A percentile compares a stretch with the other conserved stretches of the same genome.
Evolutionary conservation across 2,888 invertebrate genomes (phyloP).

Genomic region (Diplolepis rosae): DNA sequence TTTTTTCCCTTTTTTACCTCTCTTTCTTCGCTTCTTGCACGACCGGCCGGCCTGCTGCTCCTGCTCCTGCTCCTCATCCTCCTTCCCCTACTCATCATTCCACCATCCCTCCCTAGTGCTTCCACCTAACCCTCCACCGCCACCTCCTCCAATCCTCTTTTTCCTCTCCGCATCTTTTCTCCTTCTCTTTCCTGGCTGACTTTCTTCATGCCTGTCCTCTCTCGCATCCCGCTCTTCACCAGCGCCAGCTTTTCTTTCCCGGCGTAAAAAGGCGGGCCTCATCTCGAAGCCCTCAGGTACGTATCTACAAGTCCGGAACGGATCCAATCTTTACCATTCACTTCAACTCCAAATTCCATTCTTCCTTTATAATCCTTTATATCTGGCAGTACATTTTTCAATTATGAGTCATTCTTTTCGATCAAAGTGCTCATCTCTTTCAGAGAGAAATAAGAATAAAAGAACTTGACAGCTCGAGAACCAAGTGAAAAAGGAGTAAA

Average conservation of each 20-base stretch:
- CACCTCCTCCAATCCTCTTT: slow-evolving; percentile 39
- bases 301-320: slow-evolving; percentile 43
- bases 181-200: background rate
- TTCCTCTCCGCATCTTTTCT: slow-evolving; percentile 38
- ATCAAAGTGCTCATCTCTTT: no score
- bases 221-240: slow-evolving; percentile 28
- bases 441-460: no score
- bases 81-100: slow-evolving; percentile 39
- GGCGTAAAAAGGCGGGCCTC: slow-evolving; percentile 68
- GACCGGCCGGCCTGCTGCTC: slow-evolving; percentile 19
- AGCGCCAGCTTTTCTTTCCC: slow-evolving; percentile 52
- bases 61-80: slow-evolving; percentile 29
- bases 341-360: background rate
- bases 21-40: slow-evolving; percentile 51
- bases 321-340: background rate
- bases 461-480: no score
- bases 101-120: slow-evolving; percentile 41
- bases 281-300: slow-evolving; percentile 50
- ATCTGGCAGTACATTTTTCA: no score
- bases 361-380: background rate
- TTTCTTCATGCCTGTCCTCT: slow-evolving; percentile 32
- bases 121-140: no score
- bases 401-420: no score
- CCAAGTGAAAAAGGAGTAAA: no score
- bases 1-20: slow-evolving; percentile 61